These are phyloP conservation scores for Lagopus muta DNA, from an alignment of 2,113 vertebrate genomes.

Conservation along the genomic window DNA sequence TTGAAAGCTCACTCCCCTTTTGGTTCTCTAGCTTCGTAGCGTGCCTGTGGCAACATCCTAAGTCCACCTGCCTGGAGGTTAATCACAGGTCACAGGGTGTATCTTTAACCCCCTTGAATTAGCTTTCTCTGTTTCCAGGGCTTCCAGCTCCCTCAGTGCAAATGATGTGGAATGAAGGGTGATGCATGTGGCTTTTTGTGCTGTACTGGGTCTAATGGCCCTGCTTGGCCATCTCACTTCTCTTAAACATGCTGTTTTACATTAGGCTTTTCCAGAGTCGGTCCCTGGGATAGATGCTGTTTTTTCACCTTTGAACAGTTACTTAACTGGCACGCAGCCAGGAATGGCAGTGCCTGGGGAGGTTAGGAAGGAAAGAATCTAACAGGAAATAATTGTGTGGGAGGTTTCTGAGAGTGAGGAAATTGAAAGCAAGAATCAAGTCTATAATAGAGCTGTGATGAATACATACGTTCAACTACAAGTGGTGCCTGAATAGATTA, in stretches of 20 bases:
- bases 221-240: neutral
- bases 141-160: neutral
- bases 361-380: constrained; percentile 24
- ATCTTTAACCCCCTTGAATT: neutral
- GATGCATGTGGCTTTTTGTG: accelerated
- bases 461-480: neutral
- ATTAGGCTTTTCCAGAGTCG: neutral
- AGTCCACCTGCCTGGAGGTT: neutral
- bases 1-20: accelerated
- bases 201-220: accelerated
- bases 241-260: neutral
- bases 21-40: neutral
- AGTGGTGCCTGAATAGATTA: neutral
- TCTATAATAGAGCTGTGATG: neutral
- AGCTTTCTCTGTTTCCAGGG: neutral
- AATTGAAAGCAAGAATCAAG: neutral
- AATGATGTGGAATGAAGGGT: neutral
- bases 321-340: neutral
- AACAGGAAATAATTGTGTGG: constrained; percentile 31
- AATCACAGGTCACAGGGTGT: accelerated
- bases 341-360: constrained; percentile 13
- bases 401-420: neutral
- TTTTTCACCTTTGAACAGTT: constrained; percentile 22
- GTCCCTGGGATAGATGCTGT: constrained; percentile 4
- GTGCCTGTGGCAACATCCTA: neutral